A percentile compares a stretch with the other conserved stretches of the same genome.
phyloP scores from a whole-genome alignment of 2,797 vertebrate genomes.

The Falco rusticolus region DNA sequence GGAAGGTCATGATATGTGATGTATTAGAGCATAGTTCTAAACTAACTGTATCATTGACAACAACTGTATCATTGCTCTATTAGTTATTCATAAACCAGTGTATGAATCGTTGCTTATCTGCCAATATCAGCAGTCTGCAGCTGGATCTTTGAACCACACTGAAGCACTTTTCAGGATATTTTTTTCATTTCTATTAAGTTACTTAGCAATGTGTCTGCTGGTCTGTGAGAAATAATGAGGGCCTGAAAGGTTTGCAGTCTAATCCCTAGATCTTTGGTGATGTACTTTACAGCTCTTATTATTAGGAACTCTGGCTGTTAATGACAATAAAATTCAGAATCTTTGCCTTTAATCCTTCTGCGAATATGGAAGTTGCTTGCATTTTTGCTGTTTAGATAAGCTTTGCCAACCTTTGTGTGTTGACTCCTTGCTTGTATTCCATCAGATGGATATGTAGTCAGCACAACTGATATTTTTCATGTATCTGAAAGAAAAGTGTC shows the following conservation, averaged over 20 bases:
- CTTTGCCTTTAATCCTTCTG: neutral
- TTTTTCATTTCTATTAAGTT: neutral
- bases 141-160: neutral
- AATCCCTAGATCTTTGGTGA: neutral
- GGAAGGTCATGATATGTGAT: neutral
- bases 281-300: neutral
- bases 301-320: neutral
- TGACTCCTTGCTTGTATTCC: neutral
- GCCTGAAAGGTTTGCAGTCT: neutral
- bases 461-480: neutral
- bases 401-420: neutral
- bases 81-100: neutral
- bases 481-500: neutral
- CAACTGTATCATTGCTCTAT: neutral
- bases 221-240: neutral
- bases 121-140: neutral
- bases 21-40: neutral
- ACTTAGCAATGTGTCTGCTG: neutral
- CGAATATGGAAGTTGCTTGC: neutral
- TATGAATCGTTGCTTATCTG: neutral
- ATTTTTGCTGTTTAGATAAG: neutral
- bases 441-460: neutral
- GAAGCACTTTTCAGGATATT: neutral
- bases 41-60: neutral
- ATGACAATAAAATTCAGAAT: neutral